These are phyloP conservation scores for Pterostichus madidus DNA, from an alignment of 2,888 invertebrate genomes.

Conservation along the genomic window DNA sequence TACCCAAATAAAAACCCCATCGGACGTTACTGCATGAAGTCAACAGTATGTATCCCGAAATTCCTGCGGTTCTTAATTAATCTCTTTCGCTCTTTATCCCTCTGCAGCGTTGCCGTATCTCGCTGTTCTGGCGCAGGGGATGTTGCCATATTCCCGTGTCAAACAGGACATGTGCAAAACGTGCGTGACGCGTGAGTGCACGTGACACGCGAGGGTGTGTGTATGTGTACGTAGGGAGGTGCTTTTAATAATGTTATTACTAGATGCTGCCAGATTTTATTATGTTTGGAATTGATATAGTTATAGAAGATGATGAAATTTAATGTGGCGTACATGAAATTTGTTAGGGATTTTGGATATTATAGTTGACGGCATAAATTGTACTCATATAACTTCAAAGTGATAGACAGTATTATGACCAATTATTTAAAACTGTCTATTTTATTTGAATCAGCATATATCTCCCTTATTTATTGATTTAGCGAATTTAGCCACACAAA, in stretches of 20 bases:
- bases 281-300: too few relatives aligned
- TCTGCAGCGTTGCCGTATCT: not conserved
- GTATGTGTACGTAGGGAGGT: not conserved
- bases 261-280: not conserved
- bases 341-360: too few relatives aligned
- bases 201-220: not conserved
- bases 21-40: not conserved
- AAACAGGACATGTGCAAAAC: not conserved
- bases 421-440: too few relatives aligned
- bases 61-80: slow-evolving; percentile 54
- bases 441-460: too few relatives aligned
- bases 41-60: not conserved
- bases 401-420: too few relatives aligned
- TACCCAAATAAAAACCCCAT: slow-evolving; percentile 14
- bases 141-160: not conserved
- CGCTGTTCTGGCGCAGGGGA: not conserved
- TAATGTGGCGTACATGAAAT: too few relatives aligned
- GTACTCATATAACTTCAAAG: too few relatives aligned
- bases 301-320: too few relatives aligned
- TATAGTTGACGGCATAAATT: too few relatives aligned
- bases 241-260: not conserved
- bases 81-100: not conserved
- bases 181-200: not conserved
- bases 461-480: too few relatives aligned
- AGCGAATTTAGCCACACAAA: too few relatives aligned